Base-by-base conservation (phyloP, 1,140 invertebrate genomes). In the Leptinotarsa lineolata region DNA sequence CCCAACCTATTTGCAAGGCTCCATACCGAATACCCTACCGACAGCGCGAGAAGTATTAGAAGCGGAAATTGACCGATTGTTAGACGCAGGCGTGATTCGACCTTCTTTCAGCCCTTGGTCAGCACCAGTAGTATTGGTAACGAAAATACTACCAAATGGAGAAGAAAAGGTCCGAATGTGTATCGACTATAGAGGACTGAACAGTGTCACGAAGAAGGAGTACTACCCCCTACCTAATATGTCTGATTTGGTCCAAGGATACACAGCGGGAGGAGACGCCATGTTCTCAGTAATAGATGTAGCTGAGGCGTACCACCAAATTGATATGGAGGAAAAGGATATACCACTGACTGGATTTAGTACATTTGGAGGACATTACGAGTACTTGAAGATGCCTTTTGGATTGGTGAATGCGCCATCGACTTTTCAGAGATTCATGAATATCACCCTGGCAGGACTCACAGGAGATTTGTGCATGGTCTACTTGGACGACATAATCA, bases 401-500 rank as follows among this genome's bases (percentile, higher is more conserved):
- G 72, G 44, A n/a, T 69, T 73, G 69, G 20, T 16, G 11, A 73
- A 73, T 58, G 20, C 72, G 24, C 39, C 72, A 5, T 44, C 24
- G 5, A 73, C 44, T 5, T 73, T 73, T 21, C 66, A 73, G 67
- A n/a, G 72, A n/a, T 73, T 54, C 46, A 68, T 72, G 48, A 66
- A 72, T 22, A 13, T 65, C 6, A 72, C 63, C 4, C 58, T 66
- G 21, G 30, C 60, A 24, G 72, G 48, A 39, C 58, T 68, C 12
- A 68, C 66, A 15, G 63, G 44, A 13, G 44, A 72, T 8, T n/a
- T 66, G 8, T 72, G 70, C 21, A 45, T 72, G 20, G 61, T 65
- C 16, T 46, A 72, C 46, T 24, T 65, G 16, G 70, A 72, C 20
- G 61, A 72, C 24, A 72, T 73, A 13, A 67, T 73, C 11, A 68